These are phyloP conservation scores for Aspidiotus rigidus DNA, from an alignment of 2,888 invertebrate species.

Conservation along the genomic window DNA sequence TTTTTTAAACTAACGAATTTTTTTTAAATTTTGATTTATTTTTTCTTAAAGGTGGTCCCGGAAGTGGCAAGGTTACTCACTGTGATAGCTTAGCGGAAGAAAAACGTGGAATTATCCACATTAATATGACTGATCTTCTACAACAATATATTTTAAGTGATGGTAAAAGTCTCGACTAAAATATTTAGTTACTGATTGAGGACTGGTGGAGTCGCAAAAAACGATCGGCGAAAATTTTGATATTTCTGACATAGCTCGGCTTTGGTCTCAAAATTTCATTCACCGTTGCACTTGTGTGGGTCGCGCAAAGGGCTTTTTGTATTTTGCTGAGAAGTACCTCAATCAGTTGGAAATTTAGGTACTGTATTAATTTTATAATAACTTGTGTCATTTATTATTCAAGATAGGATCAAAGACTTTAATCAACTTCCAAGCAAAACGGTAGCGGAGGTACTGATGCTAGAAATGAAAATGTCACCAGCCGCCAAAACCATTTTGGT, in stretches of 20 bases:
- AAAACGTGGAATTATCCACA: constrained; percentile 71
- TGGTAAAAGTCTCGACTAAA: constrained; percentile 48
- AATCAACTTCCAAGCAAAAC: constrained; percentile 75
- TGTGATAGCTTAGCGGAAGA: constrained; percentile 86
- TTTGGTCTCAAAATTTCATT: not conserved
- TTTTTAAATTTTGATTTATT: constrained; percentile 15
- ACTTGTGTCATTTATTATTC: constrained; percentile 34
- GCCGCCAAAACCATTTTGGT: constrained; percentile 78
- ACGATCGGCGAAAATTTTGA: no score
- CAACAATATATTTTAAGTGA: constrained; percentile 84
- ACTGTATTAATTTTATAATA: not conserved
- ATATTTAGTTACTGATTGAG: not conserved
- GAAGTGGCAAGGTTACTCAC: constrained; percentile 96
- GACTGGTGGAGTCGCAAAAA: no score
- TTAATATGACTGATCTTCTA: constrained; percentile 83
- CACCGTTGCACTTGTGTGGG: not conserved
- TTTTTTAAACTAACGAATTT: not conserved
- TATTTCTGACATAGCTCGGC: no score
- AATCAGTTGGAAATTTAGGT: no score
- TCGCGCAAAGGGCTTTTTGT: no score
- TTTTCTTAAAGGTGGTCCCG: constrained; percentile 68
- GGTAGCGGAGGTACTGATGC: constrained; percentile 79
- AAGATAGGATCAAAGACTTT: constrained; percentile 76
- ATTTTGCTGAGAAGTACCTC: no score
- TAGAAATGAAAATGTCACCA: constrained; percentile 88